Base-by-base conservation (phyloP, 2,113 vertebrate species). In the Atrichornis clamosus region DNA sequence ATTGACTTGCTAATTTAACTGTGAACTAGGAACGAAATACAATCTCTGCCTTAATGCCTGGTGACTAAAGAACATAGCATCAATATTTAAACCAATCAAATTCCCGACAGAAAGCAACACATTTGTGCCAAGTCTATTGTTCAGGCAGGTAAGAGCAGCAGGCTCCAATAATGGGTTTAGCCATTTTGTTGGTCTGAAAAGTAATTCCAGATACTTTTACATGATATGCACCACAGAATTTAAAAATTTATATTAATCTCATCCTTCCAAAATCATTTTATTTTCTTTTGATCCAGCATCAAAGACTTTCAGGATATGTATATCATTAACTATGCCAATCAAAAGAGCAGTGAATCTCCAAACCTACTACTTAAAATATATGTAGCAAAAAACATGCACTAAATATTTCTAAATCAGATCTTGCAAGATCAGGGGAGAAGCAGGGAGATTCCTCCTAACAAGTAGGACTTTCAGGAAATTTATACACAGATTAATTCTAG, bases 231-330 rank as follows among this genome's bases (percentile, higher is more conserved):
- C 17, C 33, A 69, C 24, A 75, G 30, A 91, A 89, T 35, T 88
- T 7, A 27, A 84, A 85, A 60, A 80, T 23, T 52, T 39, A 41
- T 63, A 94, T 86, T 84, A 73, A 72, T 65, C 68, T 76, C 62
- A 90, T 83, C 70, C 53, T 94, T 91, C 35, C 39, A 91, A 93
- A 94, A 80, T 70, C 0, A n/a, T 76, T 60, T 73, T 64, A 15
- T 65, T 63, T 84, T 81, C 73, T 84, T 96, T 93, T 97, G 86
- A 92, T 95, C 69, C 67, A 60, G 72, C 88, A 94, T 89, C 79
- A 97, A 96, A 94, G 85, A 63, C 35, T 75, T 86, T 37, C 30
- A 59, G 42, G 37, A 49, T 85, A 50, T 2, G 32, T n/a, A 9
- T 35, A 75, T 69, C 46, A 89, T 89, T 95, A 93, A 53, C 55